phyloP scores from a whole-genome alignment of 2,888 invertebrate species.

The Morpho deidamia region DNA sequence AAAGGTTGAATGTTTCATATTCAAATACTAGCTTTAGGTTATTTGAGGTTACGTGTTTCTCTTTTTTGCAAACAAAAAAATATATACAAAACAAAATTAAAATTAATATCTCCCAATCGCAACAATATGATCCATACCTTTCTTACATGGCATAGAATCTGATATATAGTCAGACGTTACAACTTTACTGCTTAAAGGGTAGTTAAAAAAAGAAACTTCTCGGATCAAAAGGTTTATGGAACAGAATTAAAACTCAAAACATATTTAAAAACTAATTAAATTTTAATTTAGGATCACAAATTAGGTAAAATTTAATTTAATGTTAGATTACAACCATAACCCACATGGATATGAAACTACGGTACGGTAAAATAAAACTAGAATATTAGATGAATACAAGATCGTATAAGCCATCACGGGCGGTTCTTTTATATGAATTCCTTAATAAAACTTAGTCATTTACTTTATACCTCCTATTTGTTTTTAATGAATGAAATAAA shows the following conservation, averaged over 20 bases:
- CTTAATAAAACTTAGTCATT: constrained; percentile 6
- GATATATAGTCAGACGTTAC: no score
- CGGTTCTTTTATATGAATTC: constrained; percentile 2
- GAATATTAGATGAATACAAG: constrained; percentile 1
- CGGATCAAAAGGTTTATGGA: constrained; percentile 21
- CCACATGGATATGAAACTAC: constrained; percentile 17
- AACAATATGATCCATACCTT: no score
- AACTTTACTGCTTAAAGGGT: background rate
- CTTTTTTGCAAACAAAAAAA: no score
- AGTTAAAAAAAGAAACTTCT: constrained; percentile 15
- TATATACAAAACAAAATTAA: no score
- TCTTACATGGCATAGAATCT: no score
- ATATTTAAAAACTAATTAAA: constrained; percentile 54
- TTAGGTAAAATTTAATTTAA: constrained; percentile 27
- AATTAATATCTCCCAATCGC: no score
- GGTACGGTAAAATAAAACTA: constrained; percentile 14
- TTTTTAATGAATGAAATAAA: constrained; percentile 6
- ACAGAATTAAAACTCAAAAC: constrained; percentile 38
- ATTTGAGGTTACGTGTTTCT: no score
- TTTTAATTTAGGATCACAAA: constrained; percentile 74
- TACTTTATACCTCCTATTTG: background rate
- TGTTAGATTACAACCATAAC: constrained; percentile 25
- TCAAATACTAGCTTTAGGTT: no score
- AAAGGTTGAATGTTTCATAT: no score
- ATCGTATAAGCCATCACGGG: background rate